phyloP scores from a whole-genome alignment of 2,113 vertebrate genomes.

The Bothrops jararaca region DNA sequence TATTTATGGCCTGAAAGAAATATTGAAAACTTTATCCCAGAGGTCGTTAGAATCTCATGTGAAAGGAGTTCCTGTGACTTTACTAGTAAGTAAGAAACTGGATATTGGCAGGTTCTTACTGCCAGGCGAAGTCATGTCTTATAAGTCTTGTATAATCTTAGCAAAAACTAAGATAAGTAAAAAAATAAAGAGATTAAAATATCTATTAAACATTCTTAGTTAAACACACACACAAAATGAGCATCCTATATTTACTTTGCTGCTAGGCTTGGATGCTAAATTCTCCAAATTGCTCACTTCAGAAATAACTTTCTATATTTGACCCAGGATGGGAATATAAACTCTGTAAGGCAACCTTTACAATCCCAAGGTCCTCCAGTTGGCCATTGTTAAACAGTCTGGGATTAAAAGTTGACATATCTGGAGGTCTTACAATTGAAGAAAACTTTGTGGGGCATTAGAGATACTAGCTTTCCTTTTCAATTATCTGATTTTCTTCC shows the following conservation, averaged over 20 bases:
- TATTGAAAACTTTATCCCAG: not conserved
- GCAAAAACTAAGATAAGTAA: not conserved
- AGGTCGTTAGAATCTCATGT: not conserved
- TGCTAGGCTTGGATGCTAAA: not conserved
- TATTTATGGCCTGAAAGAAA: not conserved
- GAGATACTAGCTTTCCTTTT: not conserved
- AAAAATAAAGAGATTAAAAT: not conserved
- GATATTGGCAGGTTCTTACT: not conserved
- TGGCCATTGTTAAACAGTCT: not conserved
- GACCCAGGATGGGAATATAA: not conserved
- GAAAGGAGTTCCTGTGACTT: conserved; percentile 23
- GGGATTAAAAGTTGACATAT: not conserved
- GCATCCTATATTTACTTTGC: not conserved
- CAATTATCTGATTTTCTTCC: not conserved
- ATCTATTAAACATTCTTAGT: not conserved
- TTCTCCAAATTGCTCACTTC: not conserved
- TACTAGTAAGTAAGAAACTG: conserved; percentile 12
- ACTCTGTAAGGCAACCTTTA: not conserved
- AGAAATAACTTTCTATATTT: not conserved
- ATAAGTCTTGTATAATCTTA: not conserved
- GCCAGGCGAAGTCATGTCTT: not conserved
- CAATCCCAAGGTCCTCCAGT: not conserved
- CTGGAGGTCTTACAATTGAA: not conserved
- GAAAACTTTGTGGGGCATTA: not conserved
- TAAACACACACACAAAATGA: not conserved